Conservation (phyloP, 2,113 vertebrate genomes). For the Crotalus viridis region DNA sequence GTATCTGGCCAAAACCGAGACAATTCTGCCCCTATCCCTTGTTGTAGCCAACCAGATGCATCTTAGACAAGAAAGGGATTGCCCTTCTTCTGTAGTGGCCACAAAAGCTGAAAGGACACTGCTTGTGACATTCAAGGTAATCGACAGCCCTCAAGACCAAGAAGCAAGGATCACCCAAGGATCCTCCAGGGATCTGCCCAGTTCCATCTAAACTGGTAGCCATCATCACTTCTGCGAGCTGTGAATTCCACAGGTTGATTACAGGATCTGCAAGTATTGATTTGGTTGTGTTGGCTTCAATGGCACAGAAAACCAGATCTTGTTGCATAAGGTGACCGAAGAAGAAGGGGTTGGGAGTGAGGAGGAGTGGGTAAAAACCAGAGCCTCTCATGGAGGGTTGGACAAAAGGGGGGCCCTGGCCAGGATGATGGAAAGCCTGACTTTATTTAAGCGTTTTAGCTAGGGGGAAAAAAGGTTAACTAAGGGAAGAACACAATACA, state of each 20-base stretch:
- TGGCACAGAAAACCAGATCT: background rate
- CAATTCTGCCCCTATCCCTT: background rate
- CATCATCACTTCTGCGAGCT: background rate
- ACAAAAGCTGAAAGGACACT: background rate
- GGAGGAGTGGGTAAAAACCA: background rate
- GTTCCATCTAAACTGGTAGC: background rate
- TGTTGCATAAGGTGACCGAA: background rate
- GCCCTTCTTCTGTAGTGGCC: background rate
- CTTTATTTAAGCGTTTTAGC: background rate
- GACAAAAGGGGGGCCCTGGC: background rate
- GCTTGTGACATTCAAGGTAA: background rate
- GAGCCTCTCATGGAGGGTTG: background rate
- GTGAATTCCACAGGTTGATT: background rate
- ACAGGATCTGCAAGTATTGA: background rate
- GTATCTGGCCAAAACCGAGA: background rate
- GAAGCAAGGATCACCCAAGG: background rate
- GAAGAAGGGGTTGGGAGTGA: background rate
- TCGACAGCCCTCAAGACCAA: background rate
- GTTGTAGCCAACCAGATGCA: background rate
- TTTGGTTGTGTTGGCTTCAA: background rate
- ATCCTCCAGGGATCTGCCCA: background rate
- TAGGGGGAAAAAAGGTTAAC: background rate
- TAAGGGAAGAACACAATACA: background rate
- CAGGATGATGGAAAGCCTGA: background rate
- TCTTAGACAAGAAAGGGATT: background rate